Evolutionary conservation across 2,797 vertebrate genomes (phyloP).

Genomic region (Oryzias sinensis): DNA sequence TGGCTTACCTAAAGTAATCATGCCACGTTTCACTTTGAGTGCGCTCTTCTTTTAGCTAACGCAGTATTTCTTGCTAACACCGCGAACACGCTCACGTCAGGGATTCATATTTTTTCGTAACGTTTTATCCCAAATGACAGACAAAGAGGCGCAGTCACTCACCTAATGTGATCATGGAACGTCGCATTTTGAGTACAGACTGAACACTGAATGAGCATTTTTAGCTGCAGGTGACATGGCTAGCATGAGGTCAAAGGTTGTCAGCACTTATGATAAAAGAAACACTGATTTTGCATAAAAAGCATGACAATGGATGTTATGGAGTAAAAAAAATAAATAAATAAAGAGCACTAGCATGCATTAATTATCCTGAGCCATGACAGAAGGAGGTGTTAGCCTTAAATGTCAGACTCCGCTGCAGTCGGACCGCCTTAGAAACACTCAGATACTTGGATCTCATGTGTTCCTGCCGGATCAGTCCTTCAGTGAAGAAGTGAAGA

Average conservation of each 20-base stretch:
- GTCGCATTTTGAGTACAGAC: conserved; percentile 3
- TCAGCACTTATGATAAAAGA: conserved; percentile 60
- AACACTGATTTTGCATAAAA: conserved; percentile 63
- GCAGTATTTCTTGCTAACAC: no score
- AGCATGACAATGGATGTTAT: conserved; percentile 74
- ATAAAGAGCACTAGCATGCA: conserved; percentile 60
- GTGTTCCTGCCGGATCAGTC: conserved; percentile 38
- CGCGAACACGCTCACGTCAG: no score
- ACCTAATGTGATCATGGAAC: background rate
- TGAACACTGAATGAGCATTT: conserved; percentile 11
- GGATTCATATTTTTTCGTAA: no score
- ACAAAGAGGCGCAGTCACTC: background rate
- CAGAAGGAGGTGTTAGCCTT: conserved; percentile 51
- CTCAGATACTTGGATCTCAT: conserved; percentile 26
- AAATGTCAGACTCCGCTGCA: conserved; percentile 41
- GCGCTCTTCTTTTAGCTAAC: no score
- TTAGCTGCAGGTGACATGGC: conserved; percentile 45
- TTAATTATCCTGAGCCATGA: conserved; percentile 53
- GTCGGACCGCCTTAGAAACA: conserved; percentile 5
- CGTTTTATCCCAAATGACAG: no score
- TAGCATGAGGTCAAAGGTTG: conserved; percentile 67
- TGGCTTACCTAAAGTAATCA: no score
- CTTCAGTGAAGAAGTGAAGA: conserved; percentile 48
- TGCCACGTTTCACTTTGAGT: no score
- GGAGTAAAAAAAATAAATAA: conserved; percentile 45